Evolutionary conservation across 30 jellyfish, hydroid and myxozoan genomes (phyloP).

Genomic region (Turritopsis dohrnii): DNA sequence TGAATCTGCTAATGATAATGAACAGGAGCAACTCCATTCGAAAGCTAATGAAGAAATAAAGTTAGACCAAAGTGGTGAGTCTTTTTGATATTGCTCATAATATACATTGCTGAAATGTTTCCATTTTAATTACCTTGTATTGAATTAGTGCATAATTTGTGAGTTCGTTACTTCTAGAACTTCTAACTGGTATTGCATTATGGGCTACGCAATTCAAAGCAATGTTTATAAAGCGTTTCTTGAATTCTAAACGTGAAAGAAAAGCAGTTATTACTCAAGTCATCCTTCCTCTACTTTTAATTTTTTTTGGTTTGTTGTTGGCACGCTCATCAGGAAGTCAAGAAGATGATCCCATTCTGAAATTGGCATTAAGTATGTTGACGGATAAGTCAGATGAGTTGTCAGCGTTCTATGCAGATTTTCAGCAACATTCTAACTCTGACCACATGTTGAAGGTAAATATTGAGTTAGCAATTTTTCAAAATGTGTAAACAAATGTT

Average conservation of each 20-base stretch:
- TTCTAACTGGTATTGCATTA: slow-evolving; percentile 61
- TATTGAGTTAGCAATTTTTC: background rate
- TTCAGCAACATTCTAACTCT: background rate
- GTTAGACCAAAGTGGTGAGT: background rate
- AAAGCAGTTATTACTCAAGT: slow-evolving; percentile 73
- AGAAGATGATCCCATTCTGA: slow-evolving; percentile 54
- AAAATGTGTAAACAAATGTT: no score
- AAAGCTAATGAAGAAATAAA: background rate
- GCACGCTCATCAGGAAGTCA: slow-evolving; percentile 33
- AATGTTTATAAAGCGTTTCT: slow-evolving; percentile 71
- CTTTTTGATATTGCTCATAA: no score
- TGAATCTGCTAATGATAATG: background rate
- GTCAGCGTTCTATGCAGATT: slow-evolving; percentile 60
- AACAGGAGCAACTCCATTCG: background rate
- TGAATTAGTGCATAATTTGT: no score
- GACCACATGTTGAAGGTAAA: background rate
- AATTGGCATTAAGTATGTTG: slow-evolving; percentile 34
- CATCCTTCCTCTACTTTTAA: slow-evolving; percentile 53
- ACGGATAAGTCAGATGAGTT: slow-evolving; percentile 23
- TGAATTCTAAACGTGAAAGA: slow-evolving; percentile 63
- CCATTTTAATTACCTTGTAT: no score
- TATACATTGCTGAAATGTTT: no score
- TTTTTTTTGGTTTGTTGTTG: slow-evolving; percentile 53
- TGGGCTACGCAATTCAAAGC: slow-evolving; percentile 59
- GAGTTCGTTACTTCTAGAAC: slow-evolving; percentile 32